phyloP scores from a whole-genome alignment of 2,113 vertebrate genomes.

The Gallinago media region DNA sequence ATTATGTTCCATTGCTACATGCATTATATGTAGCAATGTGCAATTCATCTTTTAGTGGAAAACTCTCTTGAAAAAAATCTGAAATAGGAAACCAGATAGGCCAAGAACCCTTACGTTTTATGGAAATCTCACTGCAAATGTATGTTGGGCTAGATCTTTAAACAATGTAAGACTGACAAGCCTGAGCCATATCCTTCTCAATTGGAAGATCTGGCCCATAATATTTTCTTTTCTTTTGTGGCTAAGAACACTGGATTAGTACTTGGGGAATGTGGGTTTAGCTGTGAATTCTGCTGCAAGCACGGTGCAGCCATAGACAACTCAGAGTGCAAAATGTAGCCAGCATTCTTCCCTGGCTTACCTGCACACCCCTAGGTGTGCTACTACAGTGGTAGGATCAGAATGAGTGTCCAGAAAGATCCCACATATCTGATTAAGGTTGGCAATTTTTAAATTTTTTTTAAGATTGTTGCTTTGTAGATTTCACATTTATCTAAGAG shows the following conservation, averaged over 20 bases:
- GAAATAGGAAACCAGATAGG: slow-evolving; percentile 9
- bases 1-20: background rate
- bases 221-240: background rate
- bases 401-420: background rate
- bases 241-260: background rate
- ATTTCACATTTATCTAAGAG: background rate
- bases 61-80: background rate
- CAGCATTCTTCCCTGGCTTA: background rate
- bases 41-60: background rate
- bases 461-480: background rate
- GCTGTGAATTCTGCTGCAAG: background rate
- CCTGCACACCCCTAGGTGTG: background rate
- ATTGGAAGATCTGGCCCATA: background rate
- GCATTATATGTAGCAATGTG: background rate
- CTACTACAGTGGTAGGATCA: background rate
- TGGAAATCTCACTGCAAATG: background rate
- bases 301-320: background rate
- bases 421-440: background rate
- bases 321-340: background rate
- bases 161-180: background rate
- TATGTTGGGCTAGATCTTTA: background rate
- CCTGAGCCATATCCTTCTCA: background rate
- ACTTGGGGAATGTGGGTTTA: background rate
- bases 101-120: background rate
- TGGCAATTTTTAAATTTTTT: background rate